Evolutionary conservation across 2,888 invertebrate species (phyloP).

Genomic region (Brachyptera putata): DNA sequence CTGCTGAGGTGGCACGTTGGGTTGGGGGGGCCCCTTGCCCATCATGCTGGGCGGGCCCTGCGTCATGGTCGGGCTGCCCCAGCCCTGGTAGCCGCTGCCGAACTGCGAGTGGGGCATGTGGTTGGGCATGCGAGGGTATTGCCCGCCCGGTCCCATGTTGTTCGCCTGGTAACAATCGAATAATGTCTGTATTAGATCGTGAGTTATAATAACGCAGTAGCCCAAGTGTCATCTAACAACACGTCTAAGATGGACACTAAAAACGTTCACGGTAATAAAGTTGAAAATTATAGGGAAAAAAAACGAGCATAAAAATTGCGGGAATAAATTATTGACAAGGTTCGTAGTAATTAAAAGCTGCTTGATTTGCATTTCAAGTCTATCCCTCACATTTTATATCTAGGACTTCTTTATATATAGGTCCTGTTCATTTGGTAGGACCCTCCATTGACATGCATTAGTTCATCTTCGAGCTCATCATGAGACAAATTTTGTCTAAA

Average conservation of each 20-base stretch:
- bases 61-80: slow-evolving; percentile 38
- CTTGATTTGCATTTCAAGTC: no score
- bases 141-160: slow-evolving; percentile 38
- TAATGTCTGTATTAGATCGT: no score
- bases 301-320: no score
- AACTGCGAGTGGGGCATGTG: slow-evolving; percentile 52
- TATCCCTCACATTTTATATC: no score
- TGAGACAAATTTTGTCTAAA: neutral
- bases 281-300: neutral
- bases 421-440: no score
- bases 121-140: slow-evolving; percentile 53
- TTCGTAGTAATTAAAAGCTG: no score
- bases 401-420: no score
- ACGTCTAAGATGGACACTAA: neutral
- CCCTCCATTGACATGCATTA: no score
- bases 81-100: slow-evolving; percentile 43
- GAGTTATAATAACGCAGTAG: neutral
- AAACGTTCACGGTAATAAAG: neutral
- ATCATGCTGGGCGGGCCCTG: slow-evolving; percentile 36
- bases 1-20: slow-evolving; percentile 29
- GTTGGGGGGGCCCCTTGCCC: slow-evolving; percentile 32
- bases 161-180: no score
- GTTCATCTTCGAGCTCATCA: no score
- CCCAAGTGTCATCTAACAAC: neutral
- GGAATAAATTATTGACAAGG: no score